Conservation (phyloP, 2,888 invertebrate species). For the Pardosa pseudoannulata region DNA sequence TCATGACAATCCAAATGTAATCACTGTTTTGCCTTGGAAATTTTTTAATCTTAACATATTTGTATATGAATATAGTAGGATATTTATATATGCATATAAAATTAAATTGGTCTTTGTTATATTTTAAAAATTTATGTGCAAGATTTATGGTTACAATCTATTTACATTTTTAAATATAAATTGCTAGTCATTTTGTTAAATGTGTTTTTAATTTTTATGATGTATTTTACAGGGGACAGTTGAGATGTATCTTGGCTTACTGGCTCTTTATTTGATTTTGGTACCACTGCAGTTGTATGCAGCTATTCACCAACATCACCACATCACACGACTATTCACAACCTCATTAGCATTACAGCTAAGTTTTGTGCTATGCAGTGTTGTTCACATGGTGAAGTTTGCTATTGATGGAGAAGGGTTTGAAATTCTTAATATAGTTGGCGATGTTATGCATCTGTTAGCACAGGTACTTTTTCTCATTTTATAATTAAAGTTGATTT, state of each 20-base stretch:
- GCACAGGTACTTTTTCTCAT: slow-evolving; percentile 84
- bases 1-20: too few species aligned
- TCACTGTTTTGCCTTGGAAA: too few species aligned
- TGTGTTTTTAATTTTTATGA: too few species aligned
- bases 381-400: slow-evolving; percentile 92
- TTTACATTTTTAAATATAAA: too few species aligned
- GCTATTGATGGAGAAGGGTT: slow-evolving; percentile 93
- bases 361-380: slow-evolving; percentile 89
- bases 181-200: too few species aligned
- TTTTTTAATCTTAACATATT: too few species aligned
- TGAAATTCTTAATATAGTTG: slow-evolving; percentile 87
- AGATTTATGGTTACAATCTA: too few species aligned
- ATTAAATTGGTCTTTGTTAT: too few species aligned
- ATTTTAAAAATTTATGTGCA: too few species aligned
- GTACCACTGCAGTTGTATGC: slow-evolving; percentile 94
- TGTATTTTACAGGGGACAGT: slow-evolving; percentile 88
- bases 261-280: slow-evolving; percentile 89
- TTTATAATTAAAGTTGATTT: too few species aligned
- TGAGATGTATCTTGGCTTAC: slow-evolving; percentile 92
- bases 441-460: slow-evolving; percentile 93
- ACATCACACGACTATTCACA: slow-evolving; percentile 91
- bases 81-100: too few species aligned
- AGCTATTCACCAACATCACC: slow-evolving; percentile 90
- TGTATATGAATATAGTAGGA: too few species aligned
- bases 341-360: slow-evolving; percentile 91